Evolutionary conservation across 1,140 invertebrate species (phyloP).

Genomic region (Phenacoccus solenopsis): DNA sequence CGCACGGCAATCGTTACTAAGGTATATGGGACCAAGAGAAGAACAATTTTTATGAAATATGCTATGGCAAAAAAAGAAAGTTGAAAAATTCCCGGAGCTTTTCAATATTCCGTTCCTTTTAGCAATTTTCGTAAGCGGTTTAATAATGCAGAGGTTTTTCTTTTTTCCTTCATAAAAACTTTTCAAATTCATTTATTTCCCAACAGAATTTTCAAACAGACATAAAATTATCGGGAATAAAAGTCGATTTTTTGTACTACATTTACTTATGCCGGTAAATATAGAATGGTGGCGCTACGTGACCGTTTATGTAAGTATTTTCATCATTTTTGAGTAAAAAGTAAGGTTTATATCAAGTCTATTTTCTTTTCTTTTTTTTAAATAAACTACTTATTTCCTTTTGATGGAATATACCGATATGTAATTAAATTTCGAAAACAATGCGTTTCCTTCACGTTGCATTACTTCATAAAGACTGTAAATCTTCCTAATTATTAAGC

Average conservation of each 20-base stretch:
- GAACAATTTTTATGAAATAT: background rate
- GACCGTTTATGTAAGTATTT: no score
- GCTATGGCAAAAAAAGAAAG: background rate
- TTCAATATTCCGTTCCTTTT: background rate
- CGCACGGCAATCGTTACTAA: background rate
- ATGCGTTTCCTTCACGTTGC: no score
- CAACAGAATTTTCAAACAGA: background rate
- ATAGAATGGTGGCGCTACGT: no score
- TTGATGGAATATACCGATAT: no score
- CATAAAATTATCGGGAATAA: background rate
- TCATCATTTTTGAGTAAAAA: no score
- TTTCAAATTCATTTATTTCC: slow-evolving; percentile 3
- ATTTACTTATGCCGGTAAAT: no score
- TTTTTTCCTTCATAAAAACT: background rate
- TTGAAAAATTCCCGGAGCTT: slow-evolving; percentile 1
- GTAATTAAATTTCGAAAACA: no score
- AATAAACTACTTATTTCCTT: no score
- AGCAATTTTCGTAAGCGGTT: slow-evolving; percentile 1
- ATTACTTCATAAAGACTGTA: no score
- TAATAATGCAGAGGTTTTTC: background rate
- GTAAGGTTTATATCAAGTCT: no score
- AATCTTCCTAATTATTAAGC: no score
- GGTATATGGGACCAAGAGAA: background rate
- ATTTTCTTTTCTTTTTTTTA: no score
- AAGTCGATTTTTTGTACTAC: slow-evolving; percentile 3